Base-by-base conservation (phyloP, 1,140 invertebrate species). In the Trichonephila inaurata region DNA sequence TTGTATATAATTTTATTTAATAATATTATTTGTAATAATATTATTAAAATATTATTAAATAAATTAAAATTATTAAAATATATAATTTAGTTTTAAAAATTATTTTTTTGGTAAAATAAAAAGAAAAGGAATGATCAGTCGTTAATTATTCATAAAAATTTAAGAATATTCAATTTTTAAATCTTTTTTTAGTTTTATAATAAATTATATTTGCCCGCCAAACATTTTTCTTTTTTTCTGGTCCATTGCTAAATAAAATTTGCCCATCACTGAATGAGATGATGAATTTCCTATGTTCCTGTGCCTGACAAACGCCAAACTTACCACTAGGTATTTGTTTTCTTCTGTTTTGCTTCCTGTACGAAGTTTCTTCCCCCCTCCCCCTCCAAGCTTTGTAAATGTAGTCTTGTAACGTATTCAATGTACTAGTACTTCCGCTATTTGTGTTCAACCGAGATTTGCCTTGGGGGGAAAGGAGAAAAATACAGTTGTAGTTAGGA, bases 401-500 rank as follows among this genome's bases (percentile, higher is more conserved):
- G 24, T 33, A 33, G 12, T 69, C 72, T 77, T 33, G 72, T 40
- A 77, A 77, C 72, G 72, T 85, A 85, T 61, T 18, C 58, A 85
- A 33, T 85, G 83, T 85, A 85, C 58, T 85, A 61, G 83, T 85
- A 85, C 58, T 85, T 85, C 83, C 83, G 83, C 83, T 60, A 61
- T 85, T 85, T 85, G 44, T 85, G 44, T 85, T 16, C 72, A 33
- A 77, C 72, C 72, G 72, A 77, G 28, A 40, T 85, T 85, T 85
- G 83, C 58, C 58, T 58, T 85, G 83, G 58, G 58, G 82, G 33
- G 28, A 58, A 85, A 60, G 28, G 82, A 85, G 82, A 85, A 85
- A 85, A 85, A 85, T 85, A 85, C 83, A 85, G 83, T 85, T 58
- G 83, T 85, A 85, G 83, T 60, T 87, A 60, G 85, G 85, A 87